phyloP scores from a whole-genome alignment of 2,888 invertebrate genomes.

The Cheilosia soror region DNA sequence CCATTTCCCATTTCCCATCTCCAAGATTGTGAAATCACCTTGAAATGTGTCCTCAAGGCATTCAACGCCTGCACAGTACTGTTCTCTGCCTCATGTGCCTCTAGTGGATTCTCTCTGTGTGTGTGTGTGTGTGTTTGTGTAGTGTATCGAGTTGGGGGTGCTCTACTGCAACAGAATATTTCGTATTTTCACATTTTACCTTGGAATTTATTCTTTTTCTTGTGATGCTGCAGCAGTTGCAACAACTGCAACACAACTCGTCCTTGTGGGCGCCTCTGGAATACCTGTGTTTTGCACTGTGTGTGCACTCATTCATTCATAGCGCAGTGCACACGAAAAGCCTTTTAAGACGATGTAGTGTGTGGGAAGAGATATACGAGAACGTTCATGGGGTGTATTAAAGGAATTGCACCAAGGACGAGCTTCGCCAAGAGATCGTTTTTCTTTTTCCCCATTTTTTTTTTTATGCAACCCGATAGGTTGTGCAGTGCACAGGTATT shows the following conservation, averaged over 20 bases:
- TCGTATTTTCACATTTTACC: conserved; percentile 65
- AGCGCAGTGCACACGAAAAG: conserved; percentile 72
- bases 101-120: neutral
- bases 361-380: conserved; percentile 61
- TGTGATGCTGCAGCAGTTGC: conserved; percentile 30
- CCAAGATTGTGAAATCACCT: conserved; percentile 74
- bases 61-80: conserved; percentile 55
- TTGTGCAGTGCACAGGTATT: conserved; percentile 63
- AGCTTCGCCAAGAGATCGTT: conserved; percentile 56
- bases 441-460: neutral
- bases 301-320: conserved; percentile 72
- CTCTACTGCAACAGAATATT: conserved; percentile 53
- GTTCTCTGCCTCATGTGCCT: conserved; percentile 10
- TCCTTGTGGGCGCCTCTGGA: conserved; percentile 70
- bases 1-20: conserved; percentile 38
- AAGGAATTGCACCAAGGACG: conserved; percentile 70
- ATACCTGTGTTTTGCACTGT: conserved; percentile 62
- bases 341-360: conserved; percentile 71
- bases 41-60: conserved; percentile 72
- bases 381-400: conserved; percentile 66
- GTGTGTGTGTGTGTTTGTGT: neutral
- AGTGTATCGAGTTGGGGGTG: conserved; percentile 40
- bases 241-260: conserved; percentile 61
- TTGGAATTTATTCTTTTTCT: conserved; percentile 61
- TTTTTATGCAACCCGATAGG: conserved; percentile 13